Base-by-base conservation (phyloP, 92 coral and sea anemone species). In the Phenganax subtilis region DNA sequence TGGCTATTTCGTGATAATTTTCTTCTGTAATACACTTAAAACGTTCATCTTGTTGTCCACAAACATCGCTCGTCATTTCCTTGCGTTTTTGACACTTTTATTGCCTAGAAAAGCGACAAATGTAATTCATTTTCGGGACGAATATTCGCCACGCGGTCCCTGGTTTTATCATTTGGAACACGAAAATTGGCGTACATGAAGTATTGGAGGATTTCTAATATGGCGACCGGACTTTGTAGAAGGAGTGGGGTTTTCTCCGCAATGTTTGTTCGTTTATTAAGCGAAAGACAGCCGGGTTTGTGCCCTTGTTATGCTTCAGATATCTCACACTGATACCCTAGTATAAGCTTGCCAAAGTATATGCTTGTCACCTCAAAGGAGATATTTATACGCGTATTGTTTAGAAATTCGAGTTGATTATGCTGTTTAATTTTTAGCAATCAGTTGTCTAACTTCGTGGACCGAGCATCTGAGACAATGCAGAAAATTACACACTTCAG, bases 161-260 rank as follows among this genome's bases (percentile, higher is more conserved):
- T 37, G 47, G 47, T 37, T 37, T 37, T 37, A 37, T 37, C 47
- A 37, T 37, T 37, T 37, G 47, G 47, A 37, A 37, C 47, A 37
- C 47, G 2, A 37, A 37, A 37, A 37, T 37, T 37, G 47, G 47
- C 47, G 47, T 37, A 37, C 47, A 37, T 37, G 47, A 37, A 37
- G 47, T 37, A 1, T 5, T 1, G 5, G 47, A 30, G 74, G 12
- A 12, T 3, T 75, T 77, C 57, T 71, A 77, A 77, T 31, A 77
- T 77, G 82, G 82, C 82, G 82, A 57, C 57, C 71, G 37, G 62
- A 10, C 0, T 20, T 51, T 56, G 81, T 27, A 28, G 61, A 64
- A 64, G 9, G 70, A 64, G 70, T 31, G 17, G 55, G 60, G 10
- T 61, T 59, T 14, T 77, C 12, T 10, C 55, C 2, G 60, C 72